A percentile compares a stretch with the other conserved stretches of the same genome.
Conservation (phyloP, 2,797 vertebrate genomes). For the Cirrhinus molitorella region DNA sequence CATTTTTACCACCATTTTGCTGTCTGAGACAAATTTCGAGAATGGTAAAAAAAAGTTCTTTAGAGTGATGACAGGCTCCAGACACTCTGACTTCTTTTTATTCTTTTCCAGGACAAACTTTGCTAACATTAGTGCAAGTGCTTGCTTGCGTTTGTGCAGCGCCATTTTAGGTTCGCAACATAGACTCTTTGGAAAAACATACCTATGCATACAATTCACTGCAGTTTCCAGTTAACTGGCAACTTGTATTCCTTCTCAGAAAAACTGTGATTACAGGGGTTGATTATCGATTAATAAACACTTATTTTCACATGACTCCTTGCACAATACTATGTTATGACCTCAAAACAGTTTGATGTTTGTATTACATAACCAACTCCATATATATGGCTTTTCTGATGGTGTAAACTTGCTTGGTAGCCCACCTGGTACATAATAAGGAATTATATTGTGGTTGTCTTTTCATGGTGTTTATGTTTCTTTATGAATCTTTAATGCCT, state of each 20-base stretch:
- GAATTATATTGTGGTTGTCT: too few relatives aligned
- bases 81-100: background rate
- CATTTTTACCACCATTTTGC: conserved; percentile 6
- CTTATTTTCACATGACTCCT: too few relatives aligned
- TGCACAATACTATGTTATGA: too few relatives aligned
- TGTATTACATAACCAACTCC: background rate
- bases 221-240: background rate
- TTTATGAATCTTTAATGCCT: too few relatives aligned
- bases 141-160: background rate
- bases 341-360: background rate
- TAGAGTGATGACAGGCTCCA: background rate
- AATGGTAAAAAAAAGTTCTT: background rate
- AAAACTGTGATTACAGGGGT: background rate
- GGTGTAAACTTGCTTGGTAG: background rate
- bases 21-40: conserved; percentile 3
- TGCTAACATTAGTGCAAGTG: background rate
- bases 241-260: background rate
- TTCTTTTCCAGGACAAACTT: background rate
- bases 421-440: background rate
- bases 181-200: background rate
- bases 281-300: background rate
- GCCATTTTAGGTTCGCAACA: background rate
- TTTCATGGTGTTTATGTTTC: too few relatives aligned
- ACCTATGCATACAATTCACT: background rate
- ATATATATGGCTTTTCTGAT: background rate